Base-by-base conservation (phyloP, 2,888 invertebrate genomes). In the Tridacna gigas region DNA sequence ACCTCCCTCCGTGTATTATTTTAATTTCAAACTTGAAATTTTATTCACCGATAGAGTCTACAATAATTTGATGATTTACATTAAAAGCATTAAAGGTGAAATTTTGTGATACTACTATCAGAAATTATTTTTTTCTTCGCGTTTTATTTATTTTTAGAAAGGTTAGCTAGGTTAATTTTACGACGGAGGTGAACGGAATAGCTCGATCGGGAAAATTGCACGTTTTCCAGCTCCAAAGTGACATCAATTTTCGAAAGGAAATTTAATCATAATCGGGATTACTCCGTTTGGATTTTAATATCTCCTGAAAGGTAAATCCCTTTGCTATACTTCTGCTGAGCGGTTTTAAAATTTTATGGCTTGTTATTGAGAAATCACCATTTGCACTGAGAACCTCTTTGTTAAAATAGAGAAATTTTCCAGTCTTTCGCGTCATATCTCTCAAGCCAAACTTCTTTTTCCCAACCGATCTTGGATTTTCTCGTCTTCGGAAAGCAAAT, bases 121-220 rank as follows among this genome's bases (percentile, higher is more conserved):
- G 20, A 47, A 18, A 47, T 37, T 12, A 18, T 13, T 18, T 61
- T 37, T 13, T 37, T 25, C 12, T 22, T 7, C 11, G 4, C 7
- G 25, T 3, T 60, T 9, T 13, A 13, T 20, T 37, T 78, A 69
- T 69, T 78, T 78, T 78, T 71, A 20, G 15, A 22, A 18, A 13
- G 61, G n/a, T 47, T 22, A 5, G 12, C 5, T 37, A 65, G 51
- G 47, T 26, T 9, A 47, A 47, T 28, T n/a, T 65, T 74, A 48
- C 73, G 84, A 20, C 83, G 90, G 90, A 77, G 89, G 79, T 79
- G 77, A 86, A 75, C 63, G 37, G 66, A 91, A 88, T 75, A 89
- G 89, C 88, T 80, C 37, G 79, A 80, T 79, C 81, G 83, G 86
- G 79, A 87, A 83, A 80, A 84, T 82, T 85, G 90, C 90, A 90